Evolutionary conservation across 2,888 invertebrate genomes (phyloP), one percentile per base, ranked within the genome.

Genomic region (Phaonia tiefii): DNA sequence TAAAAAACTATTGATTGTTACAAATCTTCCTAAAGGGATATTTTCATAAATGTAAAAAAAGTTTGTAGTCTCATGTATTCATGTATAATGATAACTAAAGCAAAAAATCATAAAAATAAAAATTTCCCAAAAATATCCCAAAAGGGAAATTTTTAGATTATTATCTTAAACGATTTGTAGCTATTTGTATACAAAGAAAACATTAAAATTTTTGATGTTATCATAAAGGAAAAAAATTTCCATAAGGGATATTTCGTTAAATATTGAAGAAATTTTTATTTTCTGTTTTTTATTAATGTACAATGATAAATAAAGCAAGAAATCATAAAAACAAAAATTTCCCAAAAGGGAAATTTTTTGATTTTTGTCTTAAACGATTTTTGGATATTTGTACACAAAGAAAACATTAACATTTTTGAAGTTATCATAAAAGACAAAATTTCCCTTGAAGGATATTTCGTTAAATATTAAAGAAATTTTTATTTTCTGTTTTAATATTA

Each of bases 281-380:
- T n/a, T n/a, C n/a, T n/a, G n/a, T n/a, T n/a, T n/a, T n/a, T n/a
- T n/a, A n/a, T n/a, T n/a, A n/a, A n/a, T n/a, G n/a, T n/a, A n/a
- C n/a, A n/a, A n/a, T n/a, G n/a, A n/a, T n/a, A n/a, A n/a, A n/a
- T n/a, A n/a, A n/a, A n/a, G n/a, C n/a, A n/a, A n/a, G n/a, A n/a
- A n/a, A n/a, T n/a, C n/a, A n/a, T n/a, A n/a, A n/a, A n/a, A n/a
- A n/a, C n/a, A n/a, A n/a, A n/a, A n/a, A n/a, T n/a, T n/a, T n/a
- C n/a, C n/a, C n/a, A n/a, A 72, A 63, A 49, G 72, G 72, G 63
- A 72, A 72, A 72, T 70, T 70, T 70, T 70, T 22, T 22, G 22
- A 10, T 51, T 51, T 51, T 51, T 5, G 2, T 11, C 3, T 10
- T 2, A 51, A 51, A 51, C 22, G 20, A 26, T 13, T 31, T 1